Percentiles rank a stretch among this genome's conserved stretches.
Conservation (phyloP, 2,113 vertebrate species). For the Carettochelys insculpta region DNA sequence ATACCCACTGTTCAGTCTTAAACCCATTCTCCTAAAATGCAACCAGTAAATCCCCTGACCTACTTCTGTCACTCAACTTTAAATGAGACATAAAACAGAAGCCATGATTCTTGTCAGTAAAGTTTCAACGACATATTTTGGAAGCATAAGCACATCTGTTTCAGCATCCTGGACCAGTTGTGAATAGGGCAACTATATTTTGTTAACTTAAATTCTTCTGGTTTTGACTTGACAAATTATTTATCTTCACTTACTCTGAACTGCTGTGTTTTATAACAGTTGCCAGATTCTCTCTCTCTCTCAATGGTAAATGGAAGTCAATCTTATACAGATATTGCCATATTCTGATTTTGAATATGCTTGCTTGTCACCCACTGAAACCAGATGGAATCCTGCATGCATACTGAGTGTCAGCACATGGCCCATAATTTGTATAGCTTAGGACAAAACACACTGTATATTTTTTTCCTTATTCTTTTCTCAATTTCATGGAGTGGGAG, state of each 20-base stretch:
- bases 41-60: background rate
- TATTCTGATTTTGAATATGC: background rate
- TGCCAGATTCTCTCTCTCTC: background rate
- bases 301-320: background rate
- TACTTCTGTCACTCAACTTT: background rate
- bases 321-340: background rate
- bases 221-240: background rate
- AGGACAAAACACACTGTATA: background rate
- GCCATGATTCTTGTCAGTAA: background rate
- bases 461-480: background rate
- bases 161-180: background rate
- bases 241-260: background rate
- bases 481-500: background rate
- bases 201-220: background rate
- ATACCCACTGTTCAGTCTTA: background rate
- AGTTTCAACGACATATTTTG: background rate
- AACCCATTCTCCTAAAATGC: rapidly evolving
- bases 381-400: background rate
- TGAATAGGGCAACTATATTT: background rate
- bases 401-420: rapidly evolving
- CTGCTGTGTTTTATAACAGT: background rate
- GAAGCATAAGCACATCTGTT: background rate
- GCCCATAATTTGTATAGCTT: rapidly evolving
- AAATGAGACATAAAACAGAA: background rate
- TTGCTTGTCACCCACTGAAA: background rate